phyloP scores from a whole-genome alignment of 2,113 vertebrate genomes.

The Parus major region DNA sequence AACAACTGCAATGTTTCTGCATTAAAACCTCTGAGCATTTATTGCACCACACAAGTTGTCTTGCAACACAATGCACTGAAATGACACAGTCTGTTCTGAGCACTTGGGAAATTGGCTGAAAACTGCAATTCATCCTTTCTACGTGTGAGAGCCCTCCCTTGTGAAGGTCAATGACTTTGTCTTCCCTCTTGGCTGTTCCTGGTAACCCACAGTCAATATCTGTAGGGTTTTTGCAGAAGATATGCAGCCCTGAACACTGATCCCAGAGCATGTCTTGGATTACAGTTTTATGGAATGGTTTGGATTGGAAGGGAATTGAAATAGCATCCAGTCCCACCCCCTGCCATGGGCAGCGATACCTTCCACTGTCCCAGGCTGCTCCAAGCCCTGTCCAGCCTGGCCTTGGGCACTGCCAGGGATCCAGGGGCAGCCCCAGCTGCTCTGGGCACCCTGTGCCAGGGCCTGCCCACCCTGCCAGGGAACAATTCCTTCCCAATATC shows the following conservation, averaged over 20 bases:
- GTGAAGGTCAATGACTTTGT: neutral
- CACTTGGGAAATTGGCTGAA: neutral
- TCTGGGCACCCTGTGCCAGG: neutral
- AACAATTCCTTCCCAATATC: neutral
- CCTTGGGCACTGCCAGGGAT: neutral
- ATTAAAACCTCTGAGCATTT: neutral
- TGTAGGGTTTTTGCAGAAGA: neutral
- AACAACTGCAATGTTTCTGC: neutral
- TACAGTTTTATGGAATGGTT: neutral
- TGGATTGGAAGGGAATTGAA: neutral
- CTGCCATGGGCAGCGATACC: neutral
- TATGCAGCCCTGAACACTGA: accelerated
- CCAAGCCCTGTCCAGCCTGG: neutral
- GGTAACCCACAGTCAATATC: neutral
- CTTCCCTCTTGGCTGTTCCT: neutral
- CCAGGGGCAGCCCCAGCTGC: neutral
- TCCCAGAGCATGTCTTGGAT: neutral
- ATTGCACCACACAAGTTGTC: neutral
- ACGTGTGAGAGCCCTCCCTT: accelerated
- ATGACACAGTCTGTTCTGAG: neutral
- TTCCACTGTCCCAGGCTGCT: neutral
- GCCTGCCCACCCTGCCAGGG: neutral
- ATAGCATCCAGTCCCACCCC: neutral
- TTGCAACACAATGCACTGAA: neutral
- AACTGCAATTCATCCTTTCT: neutral